phyloP scores from a whole-genome alignment of 2,113 vertebrate genomes.

The Pholis gunnellus region DNA sequence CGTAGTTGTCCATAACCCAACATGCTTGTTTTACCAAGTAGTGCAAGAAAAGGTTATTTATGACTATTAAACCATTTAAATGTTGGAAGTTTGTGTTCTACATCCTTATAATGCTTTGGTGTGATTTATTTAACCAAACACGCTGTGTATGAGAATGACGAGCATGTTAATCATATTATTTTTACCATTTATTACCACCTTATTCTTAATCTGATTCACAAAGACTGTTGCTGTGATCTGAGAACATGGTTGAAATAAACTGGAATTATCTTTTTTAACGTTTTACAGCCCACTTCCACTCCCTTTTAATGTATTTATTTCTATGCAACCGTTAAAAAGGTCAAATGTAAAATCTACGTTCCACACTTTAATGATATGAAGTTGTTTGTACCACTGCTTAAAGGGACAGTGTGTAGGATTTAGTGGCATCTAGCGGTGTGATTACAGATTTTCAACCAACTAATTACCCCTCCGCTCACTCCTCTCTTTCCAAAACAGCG shows the following conservation, averaged over 20 bases:
- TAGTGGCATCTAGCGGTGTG: too few relatives aligned
- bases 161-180: background rate
- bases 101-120: background rate
- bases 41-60: background rate
- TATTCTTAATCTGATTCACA: background rate
- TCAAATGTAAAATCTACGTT: background rate
- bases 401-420: background rate
- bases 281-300: background rate
- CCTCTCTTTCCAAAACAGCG: too few relatives aligned
- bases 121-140: constrained; percentile 9
- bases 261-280: background rate
- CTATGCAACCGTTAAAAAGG: background rate
- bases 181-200: background rate
- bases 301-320: background rate
- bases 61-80: background rate
- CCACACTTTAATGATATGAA: background rate
- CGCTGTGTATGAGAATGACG: background rate
- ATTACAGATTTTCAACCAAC: too few relatives aligned
- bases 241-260: background rate
- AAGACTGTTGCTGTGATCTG: background rate
- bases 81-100: constrained; percentile 4
- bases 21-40: constrained; percentile 7
- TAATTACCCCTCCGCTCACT: too few relatives aligned
- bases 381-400: background rate
- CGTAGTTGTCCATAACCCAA: background rate